Conservation (phyloP, 2,113 vertebrate species). For the Noctilio leporinus region DNA sequence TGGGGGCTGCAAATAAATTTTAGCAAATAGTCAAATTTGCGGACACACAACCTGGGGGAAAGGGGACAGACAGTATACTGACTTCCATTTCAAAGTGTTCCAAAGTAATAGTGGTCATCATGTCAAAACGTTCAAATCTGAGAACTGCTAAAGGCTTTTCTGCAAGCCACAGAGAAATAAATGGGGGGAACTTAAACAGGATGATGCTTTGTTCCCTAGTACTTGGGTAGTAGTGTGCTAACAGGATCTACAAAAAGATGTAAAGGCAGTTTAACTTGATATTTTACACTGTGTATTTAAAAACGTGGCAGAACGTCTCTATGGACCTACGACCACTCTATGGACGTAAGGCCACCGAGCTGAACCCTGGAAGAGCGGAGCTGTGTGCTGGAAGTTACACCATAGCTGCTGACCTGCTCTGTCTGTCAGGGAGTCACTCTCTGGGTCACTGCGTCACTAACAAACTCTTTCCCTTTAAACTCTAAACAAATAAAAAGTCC, state of each 20-base stretch:
- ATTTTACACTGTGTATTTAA: not conserved
- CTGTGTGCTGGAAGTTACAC: not conserved
- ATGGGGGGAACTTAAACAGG: not conserved
- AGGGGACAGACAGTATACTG: not conserved
- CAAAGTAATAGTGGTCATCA: not conserved
- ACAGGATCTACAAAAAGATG: not conserved
- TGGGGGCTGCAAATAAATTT: not conserved
- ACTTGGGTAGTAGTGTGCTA: not conserved
- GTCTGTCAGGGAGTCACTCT: too few relatives aligned
- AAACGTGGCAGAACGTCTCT: not conserved
- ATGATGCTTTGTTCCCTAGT: not conserved
- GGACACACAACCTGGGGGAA: not conserved
- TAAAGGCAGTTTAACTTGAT: not conserved
- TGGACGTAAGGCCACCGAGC: not conserved
- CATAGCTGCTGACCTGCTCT: too few relatives aligned
- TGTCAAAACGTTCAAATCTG: not conserved
- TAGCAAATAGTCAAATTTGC: not conserved
- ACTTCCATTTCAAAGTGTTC: not conserved
- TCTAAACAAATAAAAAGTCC: too few relatives aligned
- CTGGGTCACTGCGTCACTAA: too few relatives aligned
- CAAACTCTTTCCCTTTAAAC: too few relatives aligned
- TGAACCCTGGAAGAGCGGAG: not conserved
- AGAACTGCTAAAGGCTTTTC: conserved; percentile 4
- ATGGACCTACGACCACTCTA: not conserved
- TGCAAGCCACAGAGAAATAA: conserved; percentile 1